Conservation (phyloP, 2,113 vertebrate genomes). For the Toxotes chatareus region DNA sequence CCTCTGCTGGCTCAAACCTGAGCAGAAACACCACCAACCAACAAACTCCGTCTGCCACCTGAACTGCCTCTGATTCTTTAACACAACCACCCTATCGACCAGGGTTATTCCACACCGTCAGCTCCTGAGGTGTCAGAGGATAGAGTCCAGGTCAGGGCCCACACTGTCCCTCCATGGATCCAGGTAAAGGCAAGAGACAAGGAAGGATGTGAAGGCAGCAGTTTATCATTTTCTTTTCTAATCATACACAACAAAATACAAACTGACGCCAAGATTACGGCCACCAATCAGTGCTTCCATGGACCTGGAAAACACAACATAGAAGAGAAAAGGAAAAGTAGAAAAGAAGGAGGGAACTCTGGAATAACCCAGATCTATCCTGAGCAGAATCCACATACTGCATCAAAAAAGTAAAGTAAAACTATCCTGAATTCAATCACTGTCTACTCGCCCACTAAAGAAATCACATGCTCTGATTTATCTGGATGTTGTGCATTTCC, state of each 20-base stretch:
- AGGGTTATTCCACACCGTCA: background rate
- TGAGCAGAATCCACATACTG: background rate
- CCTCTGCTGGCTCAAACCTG: constrained; percentile 56
- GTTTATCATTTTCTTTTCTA: background rate
- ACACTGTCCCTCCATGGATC: constrained; percentile 6
- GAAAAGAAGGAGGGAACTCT: background rate
- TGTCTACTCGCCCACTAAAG: background rate
- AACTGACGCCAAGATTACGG: background rate
- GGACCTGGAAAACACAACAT: background rate
- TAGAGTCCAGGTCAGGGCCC: constrained; percentile 13
- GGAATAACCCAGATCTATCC: background rate
- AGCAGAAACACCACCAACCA: background rate
- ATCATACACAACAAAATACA: background rate
- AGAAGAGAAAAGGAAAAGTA: background rate
- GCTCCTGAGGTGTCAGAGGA: constrained; percentile 13
- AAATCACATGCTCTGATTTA: background rate
- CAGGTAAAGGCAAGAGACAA: constrained; percentile 2
- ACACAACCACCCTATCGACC: background rate
- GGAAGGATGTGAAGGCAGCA: background rate
- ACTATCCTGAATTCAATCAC: background rate
- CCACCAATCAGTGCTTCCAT: background rate
- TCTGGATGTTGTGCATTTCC: background rate
- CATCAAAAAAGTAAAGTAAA: background rate
- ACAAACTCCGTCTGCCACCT: background rate
- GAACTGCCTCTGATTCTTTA: too few species aligned